Conservation (phyloP, 2,113 vertebrate genomes). For the Bos indicus region DNA sequence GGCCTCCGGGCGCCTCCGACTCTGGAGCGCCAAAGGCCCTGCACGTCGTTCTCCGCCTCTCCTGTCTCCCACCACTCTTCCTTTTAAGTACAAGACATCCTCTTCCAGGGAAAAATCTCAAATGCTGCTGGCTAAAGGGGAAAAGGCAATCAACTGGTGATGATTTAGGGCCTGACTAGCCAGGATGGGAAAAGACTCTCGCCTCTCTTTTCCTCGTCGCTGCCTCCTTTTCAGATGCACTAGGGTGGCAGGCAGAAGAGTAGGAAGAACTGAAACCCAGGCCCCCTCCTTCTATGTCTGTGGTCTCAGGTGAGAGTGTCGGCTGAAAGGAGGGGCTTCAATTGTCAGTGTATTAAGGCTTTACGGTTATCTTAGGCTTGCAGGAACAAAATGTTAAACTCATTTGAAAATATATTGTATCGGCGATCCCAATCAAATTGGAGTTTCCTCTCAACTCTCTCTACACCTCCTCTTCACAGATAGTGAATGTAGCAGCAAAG, state of each 20-base stretch:
- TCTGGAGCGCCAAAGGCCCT: background rate
- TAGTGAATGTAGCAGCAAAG: background rate
- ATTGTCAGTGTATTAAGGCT: background rate
- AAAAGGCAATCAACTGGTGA: background rate
- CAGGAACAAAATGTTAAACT: background rate
- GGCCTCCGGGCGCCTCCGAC: background rate
- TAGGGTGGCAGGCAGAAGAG: background rate
- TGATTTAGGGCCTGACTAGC: slow-evolving; percentile 23
- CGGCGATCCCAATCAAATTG: background rate
- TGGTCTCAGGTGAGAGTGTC: background rate
- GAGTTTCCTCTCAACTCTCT: background rate
- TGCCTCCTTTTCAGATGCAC: background rate
- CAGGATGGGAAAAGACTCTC: background rate
- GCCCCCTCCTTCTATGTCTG: background rate
- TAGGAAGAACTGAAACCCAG: background rate
- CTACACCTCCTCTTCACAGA: background rate
- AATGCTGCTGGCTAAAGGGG: background rate
- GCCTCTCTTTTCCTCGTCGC: background rate
- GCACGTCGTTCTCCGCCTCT: background rate
- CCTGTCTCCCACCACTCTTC: slow-evolving; percentile 36
- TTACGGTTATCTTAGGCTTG: background rate
- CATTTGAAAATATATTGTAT: background rate
- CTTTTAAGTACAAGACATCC: slow-evolving; percentile 41
- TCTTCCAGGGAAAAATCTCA: background rate
- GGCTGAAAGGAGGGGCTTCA: background rate